A percentile compares a stretch with the other conserved stretches of the same genome.
Evolutionary conservation across 1,140 invertebrate species (phyloP).

Genomic region (Drosophila melanica): DNA sequence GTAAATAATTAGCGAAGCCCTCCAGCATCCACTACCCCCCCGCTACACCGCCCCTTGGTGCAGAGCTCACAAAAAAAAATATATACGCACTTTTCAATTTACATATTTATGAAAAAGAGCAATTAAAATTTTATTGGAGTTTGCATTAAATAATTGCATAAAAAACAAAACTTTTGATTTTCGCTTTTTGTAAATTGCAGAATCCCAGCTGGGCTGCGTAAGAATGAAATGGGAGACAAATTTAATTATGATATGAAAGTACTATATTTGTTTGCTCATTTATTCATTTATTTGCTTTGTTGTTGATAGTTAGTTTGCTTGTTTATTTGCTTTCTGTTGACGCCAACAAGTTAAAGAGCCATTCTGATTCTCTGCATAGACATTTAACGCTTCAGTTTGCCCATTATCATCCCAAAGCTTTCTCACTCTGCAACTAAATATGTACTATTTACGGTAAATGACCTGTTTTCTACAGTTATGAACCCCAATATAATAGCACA

Average conservation of each 20-base stretch:
- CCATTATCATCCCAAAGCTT: too few species aligned
- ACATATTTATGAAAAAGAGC: slow-evolving; percentile 53
- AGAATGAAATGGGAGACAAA: slow-evolving; percentile 4
- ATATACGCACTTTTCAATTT: slow-evolving; percentile 44
- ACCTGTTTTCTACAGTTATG: too few species aligned
- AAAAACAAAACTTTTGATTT: slow-evolving; percentile 28
- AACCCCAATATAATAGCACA: too few species aligned
- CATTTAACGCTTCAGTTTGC: background rate
- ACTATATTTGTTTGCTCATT: slow-evolving; percentile 10
- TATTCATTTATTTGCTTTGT: slow-evolving; percentile 28
- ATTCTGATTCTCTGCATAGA: slow-evolving; percentile 10
- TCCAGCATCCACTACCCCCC: background rate
- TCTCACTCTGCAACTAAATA: too few species aligned
- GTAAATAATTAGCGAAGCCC: slow-evolving; percentile 65
- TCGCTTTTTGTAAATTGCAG: slow-evolving; percentile 8
- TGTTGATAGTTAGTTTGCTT: slow-evolving; percentile 23
- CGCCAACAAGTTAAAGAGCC: slow-evolving; percentile 21
- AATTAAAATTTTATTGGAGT: slow-evolving; percentile 74
- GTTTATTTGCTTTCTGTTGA: slow-evolving; percentile 23
- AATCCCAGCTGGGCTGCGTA: slow-evolving; percentile 1
- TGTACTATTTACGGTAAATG: too few species aligned
- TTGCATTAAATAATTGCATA: slow-evolving; percentile 75
- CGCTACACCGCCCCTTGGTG: background rate
- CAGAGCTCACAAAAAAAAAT: background rate
- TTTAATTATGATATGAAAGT: slow-evolving; percentile 21